These are phyloP conservation scores for Palythoa grandis DNA, from an alignment of 92 coral and sea anemone species.

Conservation along the genomic window DNA sequence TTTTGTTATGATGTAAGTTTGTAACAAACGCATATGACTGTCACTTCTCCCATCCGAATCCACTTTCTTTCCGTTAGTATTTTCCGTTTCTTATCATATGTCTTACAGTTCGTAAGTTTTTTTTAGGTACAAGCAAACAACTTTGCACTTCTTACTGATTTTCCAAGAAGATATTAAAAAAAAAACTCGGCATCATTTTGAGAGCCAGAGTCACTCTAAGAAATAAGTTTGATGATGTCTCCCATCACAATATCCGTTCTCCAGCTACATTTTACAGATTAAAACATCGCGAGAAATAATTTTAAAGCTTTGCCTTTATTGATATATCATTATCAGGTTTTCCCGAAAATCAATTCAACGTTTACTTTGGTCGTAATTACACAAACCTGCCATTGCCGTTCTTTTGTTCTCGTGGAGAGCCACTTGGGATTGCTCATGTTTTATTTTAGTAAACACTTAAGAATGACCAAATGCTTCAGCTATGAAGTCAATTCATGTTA, in stretches of 20 bases:
- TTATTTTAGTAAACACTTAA: constrained; percentile 38
- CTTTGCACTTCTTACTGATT: background rate
- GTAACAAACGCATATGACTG: background rate
- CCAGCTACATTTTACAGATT: background rate
- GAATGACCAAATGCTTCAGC: constrained; percentile 33
- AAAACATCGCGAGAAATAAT: background rate
- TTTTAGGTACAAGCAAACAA: background rate
- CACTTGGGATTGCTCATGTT: background rate
- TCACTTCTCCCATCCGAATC: background rate
- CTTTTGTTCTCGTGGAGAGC: background rate
- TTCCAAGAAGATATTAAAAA: background rate
- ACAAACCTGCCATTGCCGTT: background rate
- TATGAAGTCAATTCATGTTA: constrained; percentile 24
- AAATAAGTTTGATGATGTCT: background rate
- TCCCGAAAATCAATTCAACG: background rate
- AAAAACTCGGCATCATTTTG: background rate
- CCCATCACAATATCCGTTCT: background rate
- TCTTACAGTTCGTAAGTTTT: background rate
- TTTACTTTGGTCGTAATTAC: background rate
- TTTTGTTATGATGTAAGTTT: background rate
- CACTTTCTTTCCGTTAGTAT: background rate
- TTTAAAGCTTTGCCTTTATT: background rate
- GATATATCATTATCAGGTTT: background rate
- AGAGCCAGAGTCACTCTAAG: background rate
- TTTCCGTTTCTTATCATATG: background rate